Evolutionary conservation across 2,113 vertebrate genomes (phyloP), one percentile per base, ranked within the genome.

Genomic region (Hiodon alosoides): DNA sequence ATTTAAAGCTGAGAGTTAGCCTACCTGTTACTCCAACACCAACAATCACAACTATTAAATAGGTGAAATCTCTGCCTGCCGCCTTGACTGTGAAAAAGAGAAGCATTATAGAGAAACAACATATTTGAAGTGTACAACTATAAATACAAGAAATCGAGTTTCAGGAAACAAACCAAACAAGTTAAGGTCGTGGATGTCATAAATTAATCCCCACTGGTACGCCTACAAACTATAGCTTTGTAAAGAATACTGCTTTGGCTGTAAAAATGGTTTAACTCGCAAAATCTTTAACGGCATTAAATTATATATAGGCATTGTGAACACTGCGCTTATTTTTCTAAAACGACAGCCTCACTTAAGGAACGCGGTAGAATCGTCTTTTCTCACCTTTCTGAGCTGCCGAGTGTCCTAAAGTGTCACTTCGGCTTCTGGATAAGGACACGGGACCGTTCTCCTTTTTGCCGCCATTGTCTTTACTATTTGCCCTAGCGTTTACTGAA

Each of bases 11-110:
- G 10, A 58, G 4, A 31, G 31, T 31, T 59, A 59, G 10, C 9
- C 84, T 79, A 98, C 97, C 97, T 93, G 96, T 97, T 71, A 99
- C 86, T 82, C 93, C 85, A 74, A 96, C 89, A 74, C 96, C 96
- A 73, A 96, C 64, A 7, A 99, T 87, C 11, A 98, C 92, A 81
- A 99, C 92, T 1, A 96, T 89, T 58, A 99, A 79, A 78, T 98
- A 98, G 76, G 93, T 94, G 66, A 98, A 89, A 81, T 98, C 96
- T 89, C 87, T 91, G 78, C 97, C 95, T 48, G 94, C 95, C 78
- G 94, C 92, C 86, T 94, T 98, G 67, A 96, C 96, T 98, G 91
- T 75, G 90, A 77, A 83, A 67, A 0, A 7, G 5, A 1, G 5
- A 75, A 4, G 50, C 14, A 3, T 68, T 4, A 47, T 48, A 4